phyloP scores from a whole-genome alignment of 1,140 invertebrate species.

The Eciton burchellii region DNA sequence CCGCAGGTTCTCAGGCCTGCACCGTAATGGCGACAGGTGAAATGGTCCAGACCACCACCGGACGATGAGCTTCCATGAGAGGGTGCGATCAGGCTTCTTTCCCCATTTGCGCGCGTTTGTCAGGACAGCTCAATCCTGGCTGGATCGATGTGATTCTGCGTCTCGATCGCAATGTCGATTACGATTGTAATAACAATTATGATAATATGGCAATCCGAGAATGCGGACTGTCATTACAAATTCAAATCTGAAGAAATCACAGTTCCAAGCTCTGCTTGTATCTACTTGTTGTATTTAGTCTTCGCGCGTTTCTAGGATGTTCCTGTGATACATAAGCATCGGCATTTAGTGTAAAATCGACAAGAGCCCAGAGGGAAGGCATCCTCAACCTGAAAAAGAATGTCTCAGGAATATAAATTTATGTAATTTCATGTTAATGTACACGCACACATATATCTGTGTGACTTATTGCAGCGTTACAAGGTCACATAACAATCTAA shows the following conservation, averaged over 20 bases:
- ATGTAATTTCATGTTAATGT: neutral
- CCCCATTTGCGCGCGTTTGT: neutral
- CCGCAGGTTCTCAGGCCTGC: conserved; percentile 53
- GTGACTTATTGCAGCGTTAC: neutral
- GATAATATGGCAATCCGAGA: neutral
- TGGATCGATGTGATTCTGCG: neutral
- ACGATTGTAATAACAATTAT: too few relatives aligned
- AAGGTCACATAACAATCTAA: neutral
- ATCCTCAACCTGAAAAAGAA: too few relatives aligned
- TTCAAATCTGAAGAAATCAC: neutral
- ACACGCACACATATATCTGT: too few relatives aligned
- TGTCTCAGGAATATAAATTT: neutral
- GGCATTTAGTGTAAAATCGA: too few relatives aligned
- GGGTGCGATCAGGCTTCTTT: neutral
- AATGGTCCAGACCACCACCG: conserved; percentile 13
- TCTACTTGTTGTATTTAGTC: neutral
- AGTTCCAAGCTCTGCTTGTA: neutral
- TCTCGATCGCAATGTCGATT: too few relatives aligned
- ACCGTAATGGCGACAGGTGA: conserved; percentile 50
- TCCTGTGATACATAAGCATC: too few relatives aligned
- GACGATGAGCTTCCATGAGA: neutral
- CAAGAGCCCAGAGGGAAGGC: too few relatives aligned
- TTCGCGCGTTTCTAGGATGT: too few relatives aligned
- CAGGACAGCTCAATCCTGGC: neutral
- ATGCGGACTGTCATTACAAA: neutral